phyloP scores from a whole-genome alignment of 2,797 vertebrate genomes.

The Sebastes diaconus region DNA sequence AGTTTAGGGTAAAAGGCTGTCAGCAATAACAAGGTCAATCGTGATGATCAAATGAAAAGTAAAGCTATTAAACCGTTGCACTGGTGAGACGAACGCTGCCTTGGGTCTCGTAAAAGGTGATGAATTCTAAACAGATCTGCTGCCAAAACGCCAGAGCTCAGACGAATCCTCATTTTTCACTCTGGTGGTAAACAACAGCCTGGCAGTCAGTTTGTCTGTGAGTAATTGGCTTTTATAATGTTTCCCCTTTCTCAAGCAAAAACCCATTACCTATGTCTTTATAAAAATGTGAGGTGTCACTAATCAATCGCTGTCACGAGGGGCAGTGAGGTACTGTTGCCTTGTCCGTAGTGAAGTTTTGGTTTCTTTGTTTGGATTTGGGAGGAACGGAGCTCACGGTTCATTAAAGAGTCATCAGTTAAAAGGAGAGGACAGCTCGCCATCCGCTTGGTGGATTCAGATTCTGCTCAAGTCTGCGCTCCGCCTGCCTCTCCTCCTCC shows the following conservation, averaged over 20 bases:
- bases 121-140: slow-evolving; percentile 38
- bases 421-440: slow-evolving; percentile 41
- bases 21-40: slow-evolving; percentile 18
- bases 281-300: slow-evolving; percentile 26
- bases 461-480: slow-evolving; percentile 43
- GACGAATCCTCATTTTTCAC: slow-evolving; percentile 49
- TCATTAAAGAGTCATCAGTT: slow-evolving; percentile 69
- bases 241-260: slow-evolving; percentile 26
- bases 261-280: slow-evolving; percentile 44
- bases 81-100: neutral
- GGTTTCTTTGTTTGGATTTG: slow-evolving; percentile 32
- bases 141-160: slow-evolving; percentile 18
- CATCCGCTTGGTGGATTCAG: slow-evolving; percentile 31
- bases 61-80: slow-evolving; percentile 11
- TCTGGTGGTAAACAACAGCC: slow-evolving; percentile 30
- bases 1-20: slow-evolving; percentile 22
- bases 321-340: neutral
- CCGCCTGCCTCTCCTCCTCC: slow-evolving; percentile 36
- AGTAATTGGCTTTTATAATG: slow-evolving; percentile 63
- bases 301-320: slow-evolving; percentile 44
- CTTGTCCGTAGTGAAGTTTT: neutral
- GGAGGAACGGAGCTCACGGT: slow-evolving; percentile 30
- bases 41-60: slow-evolving; percentile 27
- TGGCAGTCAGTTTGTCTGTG: slow-evolving; percentile 31
- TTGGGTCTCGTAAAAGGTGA: slow-evolving; percentile 44